phyloP scores from a whole-genome alignment of 2,888 invertebrate species.

The Xylophagus ater region DNA sequence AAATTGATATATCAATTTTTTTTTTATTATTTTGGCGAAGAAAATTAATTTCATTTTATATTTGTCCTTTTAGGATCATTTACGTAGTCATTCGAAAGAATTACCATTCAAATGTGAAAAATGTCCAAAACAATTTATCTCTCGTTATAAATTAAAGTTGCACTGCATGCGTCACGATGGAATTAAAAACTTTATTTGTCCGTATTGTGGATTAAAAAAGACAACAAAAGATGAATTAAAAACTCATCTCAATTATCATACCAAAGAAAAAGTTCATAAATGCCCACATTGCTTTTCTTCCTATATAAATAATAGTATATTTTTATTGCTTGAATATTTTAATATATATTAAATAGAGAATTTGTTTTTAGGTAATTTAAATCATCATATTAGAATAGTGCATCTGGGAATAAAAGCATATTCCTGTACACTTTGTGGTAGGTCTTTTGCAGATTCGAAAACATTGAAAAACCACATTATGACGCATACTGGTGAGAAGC shows the following conservation, averaged over 20 bases:
- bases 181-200: conserved; percentile 15
- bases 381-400: conserved; percentile 11
- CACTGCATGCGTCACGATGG: conserved; percentile 13
- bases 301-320: conserved; percentile 7
- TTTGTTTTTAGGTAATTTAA: conserved; percentile 13
- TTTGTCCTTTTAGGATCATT: conserved; percentile 6
- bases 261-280: conserved; percentile 2
- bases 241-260: no score
- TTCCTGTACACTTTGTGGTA: conserved; percentile 12
- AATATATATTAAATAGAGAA: no score
- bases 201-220: conserved; percentile 11
- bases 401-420: conserved; percentile 13
- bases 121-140: conserved; percentile 7
- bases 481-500: conserved; percentile 16
- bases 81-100: conserved; percentile 4
- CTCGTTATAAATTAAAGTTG: conserved; percentile 13
- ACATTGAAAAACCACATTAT: conserved; percentile 15
- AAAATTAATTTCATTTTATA: conserved; percentile 1
- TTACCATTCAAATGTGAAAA: no score
- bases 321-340: no score
- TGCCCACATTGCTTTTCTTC: conserved; percentile 5
- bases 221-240: conserved; percentile 9
- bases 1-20: background rate
- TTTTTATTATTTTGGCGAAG: no score
- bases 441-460: conserved; percentile 13